These are phyloP conservation scores for Apogon talboti DNA, from an alignment of 2,797 vertebrate species.

Conservation along the genomic window DNA sequence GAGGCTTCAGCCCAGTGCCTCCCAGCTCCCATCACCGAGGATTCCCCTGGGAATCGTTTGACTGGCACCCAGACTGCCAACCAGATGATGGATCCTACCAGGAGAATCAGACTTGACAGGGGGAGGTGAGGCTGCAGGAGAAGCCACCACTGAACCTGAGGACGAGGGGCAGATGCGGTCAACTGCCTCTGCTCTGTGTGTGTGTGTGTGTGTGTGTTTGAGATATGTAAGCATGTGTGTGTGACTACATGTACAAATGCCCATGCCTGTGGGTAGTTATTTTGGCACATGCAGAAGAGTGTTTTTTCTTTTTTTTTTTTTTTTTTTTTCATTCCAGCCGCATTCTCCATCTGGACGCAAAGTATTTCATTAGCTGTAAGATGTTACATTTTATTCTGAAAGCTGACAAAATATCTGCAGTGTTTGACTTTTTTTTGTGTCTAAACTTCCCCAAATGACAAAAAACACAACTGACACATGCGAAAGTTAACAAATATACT, in stretches of 20 bases:
- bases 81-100: constrained; percentile 86
- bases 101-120: constrained; percentile 81
- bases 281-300: constrained; percentile 47
- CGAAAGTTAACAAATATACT: constrained; percentile 10
- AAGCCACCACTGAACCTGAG: constrained; percentile 74
- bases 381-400: constrained; percentile 66
- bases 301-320: constrained; percentile 30
- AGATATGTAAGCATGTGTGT: constrained; percentile 4
- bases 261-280: constrained; percentile 63
- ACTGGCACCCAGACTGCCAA: constrained; percentile 85
- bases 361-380: constrained; percentile 67
- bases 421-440: constrained; percentile 61
- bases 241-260: constrained; percentile 39
- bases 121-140: constrained; percentile 73
- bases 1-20: constrained; percentile 77
- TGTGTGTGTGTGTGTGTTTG: constrained; percentile 10
- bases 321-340: constrained; percentile 53
- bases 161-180: constrained; percentile 77
- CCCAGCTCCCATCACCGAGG: constrained; percentile 65
- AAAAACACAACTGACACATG: constrained; percentile 52
- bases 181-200: constrained; percentile 57
- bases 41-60: constrained; percentile 81
- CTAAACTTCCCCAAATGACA: constrained; percentile 61
- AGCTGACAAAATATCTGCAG: constrained; percentile 74
- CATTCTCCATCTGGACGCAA: constrained; percentile 77